Percentiles rank a stretch among this genome's conserved stretches.
phyloP scores from a whole-genome alignment of 1,140 invertebrate species.

The Melipona quadrifasciata region DNA sequence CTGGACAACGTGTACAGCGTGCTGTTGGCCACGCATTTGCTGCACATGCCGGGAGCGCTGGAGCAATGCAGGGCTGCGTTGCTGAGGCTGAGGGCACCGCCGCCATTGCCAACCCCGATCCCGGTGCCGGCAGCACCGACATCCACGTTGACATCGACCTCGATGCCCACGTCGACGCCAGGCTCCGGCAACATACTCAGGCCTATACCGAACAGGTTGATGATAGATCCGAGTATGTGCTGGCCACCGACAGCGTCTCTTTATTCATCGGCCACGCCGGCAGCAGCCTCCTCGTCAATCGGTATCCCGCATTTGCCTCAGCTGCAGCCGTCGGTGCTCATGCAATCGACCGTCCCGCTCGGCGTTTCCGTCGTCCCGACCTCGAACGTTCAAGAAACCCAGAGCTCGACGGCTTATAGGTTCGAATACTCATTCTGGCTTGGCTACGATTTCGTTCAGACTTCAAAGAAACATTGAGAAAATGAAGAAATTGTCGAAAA shows the following conservation, averaged over 20 bases:
- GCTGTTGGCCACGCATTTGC: conserved; percentile 87
- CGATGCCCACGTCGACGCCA: conserved; percentile 38
- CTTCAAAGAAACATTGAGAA: too few relatives aligned
- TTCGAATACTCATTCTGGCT: conserved; percentile 16
- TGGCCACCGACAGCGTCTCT: conserved; percentile 71
- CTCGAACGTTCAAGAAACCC: conserved; percentile 64
- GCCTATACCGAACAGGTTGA: conserved; percentile 77
- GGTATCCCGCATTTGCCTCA: conserved; percentile 72
- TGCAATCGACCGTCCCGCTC: conserved; percentile 56
- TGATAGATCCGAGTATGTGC: conserved; percentile 73
- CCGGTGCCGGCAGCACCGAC: conserved; percentile 72
- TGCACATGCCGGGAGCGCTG: conserved; percentile 89
- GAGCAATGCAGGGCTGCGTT: conserved; percentile 85
- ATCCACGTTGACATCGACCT: conserved; percentile 43
- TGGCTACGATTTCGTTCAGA: not conserved
- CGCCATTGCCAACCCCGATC: conserved; percentile 78
- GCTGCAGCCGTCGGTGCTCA: conserved; percentile 54
- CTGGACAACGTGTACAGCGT: conserved; percentile 89
- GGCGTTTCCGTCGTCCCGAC: conserved; percentile 65
- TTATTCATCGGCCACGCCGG: conserved; percentile 50
- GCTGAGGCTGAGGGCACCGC: conserved; percentile 73
- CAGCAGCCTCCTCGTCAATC: conserved; percentile 57
- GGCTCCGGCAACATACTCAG: conserved; percentile 75
- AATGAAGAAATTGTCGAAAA: not conserved
- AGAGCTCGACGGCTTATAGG: conserved; percentile 49